A percentile compares a stretch with the other conserved stretches of the same genome.
Conservation (phyloP, 2,797 vertebrate species). For the Taenioides sp. region DNA sequence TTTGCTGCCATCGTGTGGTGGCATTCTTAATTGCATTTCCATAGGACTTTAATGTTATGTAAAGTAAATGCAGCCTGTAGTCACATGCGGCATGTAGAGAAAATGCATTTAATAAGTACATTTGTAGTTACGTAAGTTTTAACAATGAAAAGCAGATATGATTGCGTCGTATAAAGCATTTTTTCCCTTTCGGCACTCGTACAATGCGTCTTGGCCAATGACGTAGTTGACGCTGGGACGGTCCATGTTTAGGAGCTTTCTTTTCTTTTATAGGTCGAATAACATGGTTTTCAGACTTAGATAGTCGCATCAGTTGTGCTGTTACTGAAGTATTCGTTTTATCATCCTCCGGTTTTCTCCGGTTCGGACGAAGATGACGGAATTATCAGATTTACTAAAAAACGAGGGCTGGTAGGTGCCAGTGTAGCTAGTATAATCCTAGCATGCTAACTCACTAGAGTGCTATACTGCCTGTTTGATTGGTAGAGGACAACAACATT, state of each 20-base stretch:
- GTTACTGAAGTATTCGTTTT: conserved; percentile 8
- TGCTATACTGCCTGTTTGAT: conserved; percentile 18
- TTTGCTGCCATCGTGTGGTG: conserved; percentile 59
- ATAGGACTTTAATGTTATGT: background rate
- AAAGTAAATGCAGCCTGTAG: background rate
- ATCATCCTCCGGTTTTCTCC: conserved; percentile 13
- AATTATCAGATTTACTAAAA: conserved; percentile 68
- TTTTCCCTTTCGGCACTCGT: conserved; percentile 36
- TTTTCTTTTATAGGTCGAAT: conserved; percentile 20
- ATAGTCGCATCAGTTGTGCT: conserved; percentile 31
- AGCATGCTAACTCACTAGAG: conserved; percentile 38
- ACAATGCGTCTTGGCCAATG: conserved; percentile 26
- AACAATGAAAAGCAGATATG: too few species aligned
- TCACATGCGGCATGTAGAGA: background rate
- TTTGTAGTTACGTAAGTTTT: too few species aligned
- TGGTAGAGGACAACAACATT: conserved; percentile 14
- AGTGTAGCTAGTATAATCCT: conserved; percentile 37
- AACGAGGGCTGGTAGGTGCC: conserved; percentile 83
- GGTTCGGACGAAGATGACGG: conserved; percentile 70
- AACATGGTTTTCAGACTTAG: conserved; percentile 47
- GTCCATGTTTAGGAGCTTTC: conserved; percentile 48
- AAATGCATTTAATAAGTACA: background rate
- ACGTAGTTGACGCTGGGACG: conserved; percentile 41
- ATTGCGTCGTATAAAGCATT: background rate
- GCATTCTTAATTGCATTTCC: background rate